A percentile compares a stretch with the other conserved stretches of the same genome.
These are phyloP conservation scores for Syrrhaptes paradoxus DNA, from an alignment of 2,113 vertebrate species.

Conservation along the genomic window DNA sequence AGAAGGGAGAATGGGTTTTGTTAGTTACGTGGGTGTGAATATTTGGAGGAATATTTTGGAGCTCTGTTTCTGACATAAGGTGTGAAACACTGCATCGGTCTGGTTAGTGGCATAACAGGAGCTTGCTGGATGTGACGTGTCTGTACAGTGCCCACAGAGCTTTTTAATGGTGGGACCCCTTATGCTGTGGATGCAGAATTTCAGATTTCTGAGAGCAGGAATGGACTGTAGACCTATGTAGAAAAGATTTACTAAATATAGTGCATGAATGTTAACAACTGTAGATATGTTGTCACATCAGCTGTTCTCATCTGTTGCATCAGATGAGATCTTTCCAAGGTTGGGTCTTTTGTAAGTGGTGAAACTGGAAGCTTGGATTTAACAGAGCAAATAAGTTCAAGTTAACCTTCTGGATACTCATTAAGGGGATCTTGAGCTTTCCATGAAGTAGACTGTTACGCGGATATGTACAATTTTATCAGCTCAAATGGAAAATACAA, in stretches of 20 bases:
- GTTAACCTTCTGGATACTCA: not conserved
- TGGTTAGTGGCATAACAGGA: conserved; percentile 43
- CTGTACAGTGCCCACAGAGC: not conserved
- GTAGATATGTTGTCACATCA: not conserved
- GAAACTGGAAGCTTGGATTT: not conserved
- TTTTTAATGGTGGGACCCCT: not conserved
- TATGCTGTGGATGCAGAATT: not conserved
- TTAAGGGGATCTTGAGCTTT: not conserved
- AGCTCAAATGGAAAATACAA: not conserved
- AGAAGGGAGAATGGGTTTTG: not conserved
- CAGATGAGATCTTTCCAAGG: not conserved
- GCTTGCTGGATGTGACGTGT: conserved; percentile 16
- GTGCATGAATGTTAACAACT: not conserved
- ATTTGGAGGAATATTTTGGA: conserved; percentile 11
- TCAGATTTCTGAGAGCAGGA: not conserved
- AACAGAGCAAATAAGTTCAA: not conserved
- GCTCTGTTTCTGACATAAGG: not conserved
- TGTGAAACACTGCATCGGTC: not conserved
- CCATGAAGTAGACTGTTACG: not conserved
- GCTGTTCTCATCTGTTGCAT: not conserved
- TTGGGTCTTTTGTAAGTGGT: not conserved
- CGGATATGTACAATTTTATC: not conserved
- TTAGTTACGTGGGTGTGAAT: not conserved
- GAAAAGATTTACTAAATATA: not conserved
- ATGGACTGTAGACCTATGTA: not conserved